Percentiles rank a stretch among this genome's conserved stretches.
These are phyloP conservation scores for Gonatopus flavifemur DNA, from an alignment of 1,140 invertebrate species.

Conservation along the genomic window DNA sequence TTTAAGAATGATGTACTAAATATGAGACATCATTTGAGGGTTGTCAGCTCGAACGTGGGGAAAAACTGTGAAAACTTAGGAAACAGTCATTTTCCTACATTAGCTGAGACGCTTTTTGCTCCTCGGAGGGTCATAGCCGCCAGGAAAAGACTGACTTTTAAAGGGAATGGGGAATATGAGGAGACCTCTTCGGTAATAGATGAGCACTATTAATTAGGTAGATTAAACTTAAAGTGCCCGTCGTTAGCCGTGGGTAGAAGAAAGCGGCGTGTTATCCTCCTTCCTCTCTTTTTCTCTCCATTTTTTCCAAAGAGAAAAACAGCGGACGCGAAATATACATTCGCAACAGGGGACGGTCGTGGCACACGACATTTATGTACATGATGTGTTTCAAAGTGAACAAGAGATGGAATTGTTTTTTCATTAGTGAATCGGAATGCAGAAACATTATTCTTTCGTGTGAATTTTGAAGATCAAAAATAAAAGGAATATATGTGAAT, in stretches of 20 bases:
- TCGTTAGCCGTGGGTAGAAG: conserved; percentile 32
- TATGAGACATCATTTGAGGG: no score
- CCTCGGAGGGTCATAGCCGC: conserved; percentile 17
- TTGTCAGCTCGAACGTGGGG: conserved; percentile 8
- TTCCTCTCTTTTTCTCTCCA: not conserved
- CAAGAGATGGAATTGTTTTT: no score
- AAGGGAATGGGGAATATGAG: conserved; percentile 41
- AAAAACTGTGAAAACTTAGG: conserved; percentile 35
- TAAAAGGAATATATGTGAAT: no score
- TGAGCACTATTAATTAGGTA: conserved; percentile 49
- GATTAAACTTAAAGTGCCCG: conserved; percentile 48
- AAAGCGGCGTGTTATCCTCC: conserved; percentile 29
- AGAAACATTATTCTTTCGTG: no score
- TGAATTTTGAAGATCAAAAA: no score
- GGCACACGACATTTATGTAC: no score
- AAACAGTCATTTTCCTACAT: conserved; percentile 41
- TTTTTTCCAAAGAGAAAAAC: no score
- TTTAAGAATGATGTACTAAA: no score
- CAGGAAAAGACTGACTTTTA: conserved; percentile 24
- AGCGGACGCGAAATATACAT: no score
- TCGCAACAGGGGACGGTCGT: no score
- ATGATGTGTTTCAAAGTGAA: no score
- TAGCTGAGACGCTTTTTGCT: conserved; percentile 33
- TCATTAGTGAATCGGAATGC: no score
- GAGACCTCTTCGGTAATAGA: conserved; percentile 37